Evolutionary conservation across 2,113 vertebrate species (phyloP).

Genomic region (Oryzias celebensis): DNA sequence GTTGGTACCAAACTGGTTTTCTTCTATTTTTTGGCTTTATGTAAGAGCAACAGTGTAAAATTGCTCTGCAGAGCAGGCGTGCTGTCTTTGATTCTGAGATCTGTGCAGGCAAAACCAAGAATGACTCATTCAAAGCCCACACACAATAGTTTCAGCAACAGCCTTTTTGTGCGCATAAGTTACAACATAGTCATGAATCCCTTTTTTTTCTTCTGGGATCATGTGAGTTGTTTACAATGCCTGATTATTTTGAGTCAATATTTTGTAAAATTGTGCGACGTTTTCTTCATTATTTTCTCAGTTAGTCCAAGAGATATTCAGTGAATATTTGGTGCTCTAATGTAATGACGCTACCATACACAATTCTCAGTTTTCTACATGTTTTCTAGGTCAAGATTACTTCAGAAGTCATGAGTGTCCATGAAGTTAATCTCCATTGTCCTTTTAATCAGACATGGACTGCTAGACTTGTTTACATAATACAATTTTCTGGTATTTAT

Average conservation of each 20-base stretch:
- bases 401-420: conserved; percentile 5
- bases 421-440: conserved; percentile 22
- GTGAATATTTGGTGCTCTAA: too few species aligned
- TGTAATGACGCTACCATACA: too few species aligned
- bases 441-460: conserved; percentile 27
- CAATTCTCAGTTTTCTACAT: too few species aligned
- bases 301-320: too few species aligned
- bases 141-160: conserved; percentile 56
- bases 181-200: conserved; percentile 47
- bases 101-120: conserved; percentile 62
- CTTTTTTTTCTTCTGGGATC: conserved; percentile 9
- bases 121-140: conserved; percentile 72
- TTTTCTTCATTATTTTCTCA: too few species aligned
- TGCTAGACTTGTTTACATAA: conserved; percentile 69
- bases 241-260: not conserved
- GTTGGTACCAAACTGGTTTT: conserved; percentile 46
- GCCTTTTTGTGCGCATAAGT: conserved; percentile 54
- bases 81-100: conserved; percentile 68
- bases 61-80: conserved; percentile 70
- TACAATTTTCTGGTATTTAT: conserved; percentile 42
- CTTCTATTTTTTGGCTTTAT: conserved; percentile 58
- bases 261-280: not conserved
- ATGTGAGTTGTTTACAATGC: not conserved
- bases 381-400: too few species aligned
- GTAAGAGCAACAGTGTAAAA: conserved; percentile 61